These are phyloP conservation scores for Sycophila texana DNA, from an alignment of 2,888 invertebrate species.

Conservation along the genomic window DNA sequence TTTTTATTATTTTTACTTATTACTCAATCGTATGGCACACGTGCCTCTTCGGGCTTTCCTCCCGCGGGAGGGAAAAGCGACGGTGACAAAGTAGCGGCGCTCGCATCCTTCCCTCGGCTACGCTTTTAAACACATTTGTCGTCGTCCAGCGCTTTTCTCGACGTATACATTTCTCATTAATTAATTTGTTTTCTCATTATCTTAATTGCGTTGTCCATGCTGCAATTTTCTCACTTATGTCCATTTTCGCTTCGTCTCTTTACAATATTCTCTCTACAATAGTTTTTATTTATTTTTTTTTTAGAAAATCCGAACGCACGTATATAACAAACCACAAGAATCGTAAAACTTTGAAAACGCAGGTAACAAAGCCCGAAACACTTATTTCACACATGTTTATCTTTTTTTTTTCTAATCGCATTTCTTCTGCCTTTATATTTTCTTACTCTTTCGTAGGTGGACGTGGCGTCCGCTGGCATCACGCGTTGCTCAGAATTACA, in stretches of 20 bases:
- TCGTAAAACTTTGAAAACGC: conserved; percentile 52
- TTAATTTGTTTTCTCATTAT: conserved; percentile 35
- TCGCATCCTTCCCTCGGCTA: conserved; percentile 35
- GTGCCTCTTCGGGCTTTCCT: conserved; percentile 1
- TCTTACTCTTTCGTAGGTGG: conserved; percentile 23
- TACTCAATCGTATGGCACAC: conserved; percentile 31
- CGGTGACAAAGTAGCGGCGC: conserved; percentile 13
- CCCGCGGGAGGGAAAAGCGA: conserved; percentile 24
- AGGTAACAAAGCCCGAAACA: conserved; percentile 47
- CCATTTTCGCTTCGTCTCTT: conserved; percentile 14
- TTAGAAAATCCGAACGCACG: conserved; percentile 51
- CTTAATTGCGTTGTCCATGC: conserved; percentile 9
- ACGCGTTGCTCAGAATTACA: conserved; percentile 4
- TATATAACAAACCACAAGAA: conserved; percentile 54
- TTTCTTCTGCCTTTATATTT: conserved; percentile 14
- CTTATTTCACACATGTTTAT: conserved; percentile 18
- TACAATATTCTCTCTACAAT: conserved; percentile 44
- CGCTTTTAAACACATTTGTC: conserved; percentile 28
- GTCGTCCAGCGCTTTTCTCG: conserved; percentile 40
- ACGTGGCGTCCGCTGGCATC: conserved; percentile 32
- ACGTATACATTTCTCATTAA: conserved; percentile 32
- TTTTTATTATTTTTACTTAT: conserved; percentile 17
- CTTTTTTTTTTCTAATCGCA: conserved; percentile 10
- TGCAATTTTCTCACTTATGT: neutral
- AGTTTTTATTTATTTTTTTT: conserved; percentile 44